phyloP scores from a whole-genome alignment of 2,888 invertebrate species.

The Rapana venosa region DNA sequence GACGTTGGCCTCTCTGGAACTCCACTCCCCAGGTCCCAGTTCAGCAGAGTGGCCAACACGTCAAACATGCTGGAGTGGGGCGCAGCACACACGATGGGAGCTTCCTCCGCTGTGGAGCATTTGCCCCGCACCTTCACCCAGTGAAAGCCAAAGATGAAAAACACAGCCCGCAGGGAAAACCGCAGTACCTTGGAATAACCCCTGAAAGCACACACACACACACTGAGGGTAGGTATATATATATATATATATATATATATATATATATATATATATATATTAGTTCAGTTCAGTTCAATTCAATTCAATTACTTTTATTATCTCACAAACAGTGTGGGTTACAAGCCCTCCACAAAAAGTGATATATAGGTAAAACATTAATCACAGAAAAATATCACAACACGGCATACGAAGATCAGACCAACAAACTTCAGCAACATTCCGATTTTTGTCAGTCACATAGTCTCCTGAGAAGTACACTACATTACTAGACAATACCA shows the following conservation, averaged over 20 bases:
- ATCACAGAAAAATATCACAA: no score
- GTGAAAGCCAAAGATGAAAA: conserved; percentile 90
- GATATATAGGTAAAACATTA: no score
- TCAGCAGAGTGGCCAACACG: conserved; percentile 84
- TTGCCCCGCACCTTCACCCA: conserved; percentile 87
- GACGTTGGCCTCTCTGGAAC: conserved; percentile 93
- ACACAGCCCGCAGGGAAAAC: conserved; percentile 80
- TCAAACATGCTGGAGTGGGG: conserved; percentile 96
- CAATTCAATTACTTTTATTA: no score
- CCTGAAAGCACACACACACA: neutral
- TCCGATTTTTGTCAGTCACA: no score
- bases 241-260: neutral
- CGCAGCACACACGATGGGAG: conserved; percentile 91
- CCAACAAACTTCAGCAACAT: no score
- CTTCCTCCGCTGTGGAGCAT: conserved; percentile 86
- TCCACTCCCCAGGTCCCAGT: conserved; percentile 89
- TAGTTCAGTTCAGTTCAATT: no score
- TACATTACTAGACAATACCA: no score
- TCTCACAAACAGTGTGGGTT: no score
- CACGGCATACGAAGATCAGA: no score
- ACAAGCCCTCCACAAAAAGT: no score
- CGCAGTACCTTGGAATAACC: conserved; percentile 55
- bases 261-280: neutral
- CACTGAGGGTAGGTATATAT: neutral
- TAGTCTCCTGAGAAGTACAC: no score